Conservation (phyloP, 2,113 vertebrate species). For the rabbit (Oryctolagus cuniculus) region mOryCun1.1 NC_091448.1:66101501-66102000, state of each 20-base stretch:
- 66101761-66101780: not conserved
- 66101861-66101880: too few species aligned
- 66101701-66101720: slow-evolving; percentile 1
- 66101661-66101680: slow-evolving; percentile 41
- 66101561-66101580: slow-evolving; percentile 75
- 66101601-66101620: slow-evolving; percentile 52
- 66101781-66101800: not conserved
- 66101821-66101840: not conserved
- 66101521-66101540: slow-evolving; percentile 65
- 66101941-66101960: slow-evolving; percentile 52
- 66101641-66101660: not conserved
- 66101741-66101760: slow-evolving; percentile 25
- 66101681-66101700: not conserved
- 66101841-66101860: too few species aligned
- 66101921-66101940: slow-evolving; percentile 64
- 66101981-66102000: slow-evolving; percentile 66
- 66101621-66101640: slow-evolving; percentile 32
- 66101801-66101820: not conserved
- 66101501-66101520: slow-evolving; percentile 26
- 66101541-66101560: slow-evolving; percentile 74
- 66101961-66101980: slow-evolving; percentile 1
- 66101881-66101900: too few species aligned
- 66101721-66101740: slow-evolving; percentile 29
- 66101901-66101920: slow-evolving; percentile 52
- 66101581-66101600: slow-evolving; percentile 64